Percentiles rank a stretch among this genome's conserved stretches.
Evolutionary conservation across 2,113 vertebrate species (phyloP).

Genomic region (Spea multiplicata): DNA sequence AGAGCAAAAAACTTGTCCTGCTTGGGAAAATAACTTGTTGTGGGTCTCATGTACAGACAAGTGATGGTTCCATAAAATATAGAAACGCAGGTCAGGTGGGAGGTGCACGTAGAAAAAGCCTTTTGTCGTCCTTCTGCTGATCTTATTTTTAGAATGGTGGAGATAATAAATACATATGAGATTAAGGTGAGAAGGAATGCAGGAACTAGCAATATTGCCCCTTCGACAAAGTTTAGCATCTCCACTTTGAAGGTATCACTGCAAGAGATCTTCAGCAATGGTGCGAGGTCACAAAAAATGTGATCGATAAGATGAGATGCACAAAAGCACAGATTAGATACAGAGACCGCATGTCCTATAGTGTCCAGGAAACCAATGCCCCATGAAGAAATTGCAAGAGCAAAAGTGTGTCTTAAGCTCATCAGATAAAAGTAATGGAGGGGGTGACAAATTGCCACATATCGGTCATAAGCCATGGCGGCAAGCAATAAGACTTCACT

Average conservation of each 20-base stretch:
- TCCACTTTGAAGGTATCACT: conserved; percentile 43
- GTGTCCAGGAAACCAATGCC: conserved; percentile 7
- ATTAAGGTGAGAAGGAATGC: conserved; percentile 47
- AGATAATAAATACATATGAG: conserved; percentile 51
- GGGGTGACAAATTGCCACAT: conserved; percentile 25
- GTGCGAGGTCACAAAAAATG: conserved; percentile 56
- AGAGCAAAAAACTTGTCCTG: conserved; percentile 15
- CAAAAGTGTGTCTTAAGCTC: neutral
- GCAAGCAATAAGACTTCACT: conserved; percentile 4
- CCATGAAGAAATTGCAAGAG: neutral
- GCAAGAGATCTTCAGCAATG: conserved; percentile 52
- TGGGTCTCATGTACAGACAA: conserved; percentile 27
- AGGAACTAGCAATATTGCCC: conserved; percentile 47
- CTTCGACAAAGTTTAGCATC: conserved; percentile 53
- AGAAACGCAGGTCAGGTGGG: conserved; percentile 38
- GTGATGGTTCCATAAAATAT: conserved; percentile 20
- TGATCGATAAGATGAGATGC: conserved; percentile 50
- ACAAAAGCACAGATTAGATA: conserved; percentile 8
- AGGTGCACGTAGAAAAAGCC: conserved; percentile 56
- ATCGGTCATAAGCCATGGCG: conserved; percentile 29
- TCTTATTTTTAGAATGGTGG: conserved; percentile 35
- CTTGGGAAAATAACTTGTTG: conserved; percentile 20
- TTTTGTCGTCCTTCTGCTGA: conserved; percentile 42
- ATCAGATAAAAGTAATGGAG: neutral
- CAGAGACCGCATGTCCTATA: neutral